Percentiles rank a stretch among this genome's conserved stretches.
These are phyloP conservation scores for Tetramorium simillimum DNA, from an alignment of 1,140 invertebrate genomes.

Conservation along the genomic window DNA sequence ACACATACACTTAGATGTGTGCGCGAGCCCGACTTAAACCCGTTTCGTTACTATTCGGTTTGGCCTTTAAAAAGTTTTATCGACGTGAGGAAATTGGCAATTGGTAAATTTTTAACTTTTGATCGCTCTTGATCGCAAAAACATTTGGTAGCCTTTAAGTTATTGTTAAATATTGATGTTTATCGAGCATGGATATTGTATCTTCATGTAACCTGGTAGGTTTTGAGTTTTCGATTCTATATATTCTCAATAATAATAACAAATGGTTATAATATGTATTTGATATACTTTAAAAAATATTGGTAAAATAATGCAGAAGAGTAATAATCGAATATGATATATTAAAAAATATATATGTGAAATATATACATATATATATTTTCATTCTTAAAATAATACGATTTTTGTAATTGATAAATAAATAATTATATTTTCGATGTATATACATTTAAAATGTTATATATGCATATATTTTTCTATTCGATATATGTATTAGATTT, in stretches of 20 bases:
- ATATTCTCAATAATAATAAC: neutral
- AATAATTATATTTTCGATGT: too few species aligned
- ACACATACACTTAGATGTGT: neutral
- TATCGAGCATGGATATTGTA: neutral
- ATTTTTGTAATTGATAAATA: too few species aligned
- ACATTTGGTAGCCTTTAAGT: neutral
- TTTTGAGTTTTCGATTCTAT: neutral
- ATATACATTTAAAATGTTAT: too few species aligned
- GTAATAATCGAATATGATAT: neutral
- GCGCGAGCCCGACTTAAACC: neutral
- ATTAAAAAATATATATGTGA: too few species aligned
- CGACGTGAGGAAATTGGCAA: neutral
- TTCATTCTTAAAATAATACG: too few species aligned
- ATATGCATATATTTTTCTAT: too few species aligned
- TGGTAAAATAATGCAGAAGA: neutral
- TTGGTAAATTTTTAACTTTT: neutral
- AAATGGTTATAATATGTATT: neutral
- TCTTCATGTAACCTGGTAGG: neutral
- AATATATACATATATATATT: too few species aligned
- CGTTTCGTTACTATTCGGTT: neutral
- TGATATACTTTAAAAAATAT: neutral
- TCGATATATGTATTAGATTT: neutral
- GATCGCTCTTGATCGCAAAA: neutral
- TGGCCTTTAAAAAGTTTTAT: neutral
- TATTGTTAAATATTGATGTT: neutral